Evolutionary conservation across 2,797 vertebrate genomes (phyloP).

Genomic region (Rhinella marina): DNA sequence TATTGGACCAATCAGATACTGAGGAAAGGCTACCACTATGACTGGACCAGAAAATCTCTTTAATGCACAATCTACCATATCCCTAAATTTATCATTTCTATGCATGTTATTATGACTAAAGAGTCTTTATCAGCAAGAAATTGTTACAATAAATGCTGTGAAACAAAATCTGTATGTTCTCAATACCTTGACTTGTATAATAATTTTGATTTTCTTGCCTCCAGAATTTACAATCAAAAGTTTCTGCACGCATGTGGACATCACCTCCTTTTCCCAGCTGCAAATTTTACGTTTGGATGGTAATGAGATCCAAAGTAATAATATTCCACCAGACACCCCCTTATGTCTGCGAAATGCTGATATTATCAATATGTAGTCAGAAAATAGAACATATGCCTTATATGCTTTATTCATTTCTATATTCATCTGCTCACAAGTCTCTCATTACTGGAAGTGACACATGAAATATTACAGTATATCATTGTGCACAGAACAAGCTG

Average conservation of each 20-base stretch:
- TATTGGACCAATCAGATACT: too few relatives aligned
- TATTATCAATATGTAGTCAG: conserved; percentile 82
- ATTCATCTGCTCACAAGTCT: neutral
- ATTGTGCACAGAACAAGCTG: too few relatives aligned
- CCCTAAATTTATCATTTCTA: neutral
- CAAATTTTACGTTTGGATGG: conserved; percentile 90
- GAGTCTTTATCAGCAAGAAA: neutral
- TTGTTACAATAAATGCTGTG: neutral
- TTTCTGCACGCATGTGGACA: conserved; percentile 87
- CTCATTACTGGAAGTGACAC: neutral
- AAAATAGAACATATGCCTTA: neutral
- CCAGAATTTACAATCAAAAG: conserved; percentile 93
- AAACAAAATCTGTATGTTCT: neutral
- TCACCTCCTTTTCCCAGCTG: conserved; percentile 91
- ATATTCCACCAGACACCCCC: conserved; percentile 82
- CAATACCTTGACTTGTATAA: neutral
- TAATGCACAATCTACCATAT: neutral
- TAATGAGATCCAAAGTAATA: conserved; percentile 83
- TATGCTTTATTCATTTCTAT: neutral
- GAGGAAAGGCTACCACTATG: too few relatives aligned
- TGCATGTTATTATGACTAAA: neutral
- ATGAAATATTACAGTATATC: neutral
- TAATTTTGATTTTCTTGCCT: conserved; percentile 37
- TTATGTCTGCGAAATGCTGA: conserved; percentile 87
- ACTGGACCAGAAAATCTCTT: too few relatives aligned